phyloP scores from a whole-genome alignment of 2,113 vertebrate species.

The Xyrauchen texanus region DNA sequence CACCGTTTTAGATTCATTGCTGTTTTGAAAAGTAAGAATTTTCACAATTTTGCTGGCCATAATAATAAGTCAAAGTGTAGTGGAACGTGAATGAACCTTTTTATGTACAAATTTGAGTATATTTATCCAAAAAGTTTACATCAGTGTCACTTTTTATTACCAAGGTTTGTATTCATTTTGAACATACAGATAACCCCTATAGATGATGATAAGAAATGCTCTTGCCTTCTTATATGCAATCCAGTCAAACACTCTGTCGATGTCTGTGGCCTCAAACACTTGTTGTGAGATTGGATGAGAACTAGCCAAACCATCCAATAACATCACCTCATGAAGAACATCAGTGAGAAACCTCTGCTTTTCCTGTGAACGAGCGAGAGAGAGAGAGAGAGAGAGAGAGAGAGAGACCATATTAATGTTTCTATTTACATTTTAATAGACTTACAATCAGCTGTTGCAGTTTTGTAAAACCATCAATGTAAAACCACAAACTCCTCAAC shows the following conservation, averaged over 20 bases:
- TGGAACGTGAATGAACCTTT: too few species aligned
- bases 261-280: slow-evolving; percentile 89
- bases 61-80: too few species aligned
- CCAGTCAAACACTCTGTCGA: slow-evolving; percentile 96
- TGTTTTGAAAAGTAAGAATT: too few species aligned
- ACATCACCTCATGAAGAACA: slow-evolving; percentile 95
- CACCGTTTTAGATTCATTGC: too few species aligned
- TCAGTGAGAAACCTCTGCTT: slow-evolving; percentile 97
- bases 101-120: too few species aligned
- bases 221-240: slow-evolving; percentile 96
- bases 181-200: background rate
- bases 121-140: too few species aligned
- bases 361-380: slow-evolving; percentile 76
- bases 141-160: too few species aligned
- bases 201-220: slow-evolving; percentile 57
- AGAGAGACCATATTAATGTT: background rate
- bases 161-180: background rate
- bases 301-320: slow-evolving; percentile 88
- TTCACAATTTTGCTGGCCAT: too few species aligned
- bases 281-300: slow-evolving; percentile 97
- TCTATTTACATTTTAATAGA: too few species aligned
- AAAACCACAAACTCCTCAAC: background rate
- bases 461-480: background rate
- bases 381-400: background rate
- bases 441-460: too few species aligned